phyloP scores from a whole-genome alignment of 2,797 vertebrate genomes.

The Thripadectes ignobilis region DNA sequence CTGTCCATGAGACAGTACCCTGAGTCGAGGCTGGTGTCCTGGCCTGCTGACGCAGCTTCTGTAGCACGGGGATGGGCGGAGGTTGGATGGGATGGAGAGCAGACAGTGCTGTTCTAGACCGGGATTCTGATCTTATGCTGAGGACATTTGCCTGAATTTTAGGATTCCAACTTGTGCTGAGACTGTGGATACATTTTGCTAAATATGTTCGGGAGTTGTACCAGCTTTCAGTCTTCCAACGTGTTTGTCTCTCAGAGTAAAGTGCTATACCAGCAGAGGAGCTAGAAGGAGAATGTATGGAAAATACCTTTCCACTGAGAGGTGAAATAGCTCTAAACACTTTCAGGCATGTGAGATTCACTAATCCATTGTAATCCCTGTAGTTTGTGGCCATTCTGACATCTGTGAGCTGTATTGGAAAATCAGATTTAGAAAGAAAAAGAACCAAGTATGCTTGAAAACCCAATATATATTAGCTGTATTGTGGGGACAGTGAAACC shows the following conservation, averaged over 20 bases:
- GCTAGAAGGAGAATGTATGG: background rate
- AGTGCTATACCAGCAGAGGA: background rate
- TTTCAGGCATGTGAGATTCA: background rate
- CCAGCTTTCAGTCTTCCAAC: background rate
- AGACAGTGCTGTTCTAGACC: background rate
- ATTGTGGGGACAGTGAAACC: background rate
- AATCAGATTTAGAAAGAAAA: background rate
- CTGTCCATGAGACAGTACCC: accelerated
- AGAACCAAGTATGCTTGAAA: background rate
- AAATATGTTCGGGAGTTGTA: background rate
- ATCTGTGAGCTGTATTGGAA: background rate
- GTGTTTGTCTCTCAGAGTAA: background rate
- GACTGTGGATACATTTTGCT: background rate
- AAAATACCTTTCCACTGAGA: background rate
- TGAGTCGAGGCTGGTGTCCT: background rate
- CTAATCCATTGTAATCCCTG: background rate
- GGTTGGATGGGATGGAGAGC: background rate
- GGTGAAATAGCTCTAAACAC: background rate
- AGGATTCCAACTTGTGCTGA: background rate
- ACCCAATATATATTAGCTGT: background rate
- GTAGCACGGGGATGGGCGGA: background rate
- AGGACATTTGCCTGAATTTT: background rate
- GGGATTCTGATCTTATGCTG: background rate
- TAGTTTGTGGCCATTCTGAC: background rate
- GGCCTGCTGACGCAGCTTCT: background rate